Conservation (phyloP, 2,113 vertebrate genomes). For the Vireo altiloquus region DNA sequence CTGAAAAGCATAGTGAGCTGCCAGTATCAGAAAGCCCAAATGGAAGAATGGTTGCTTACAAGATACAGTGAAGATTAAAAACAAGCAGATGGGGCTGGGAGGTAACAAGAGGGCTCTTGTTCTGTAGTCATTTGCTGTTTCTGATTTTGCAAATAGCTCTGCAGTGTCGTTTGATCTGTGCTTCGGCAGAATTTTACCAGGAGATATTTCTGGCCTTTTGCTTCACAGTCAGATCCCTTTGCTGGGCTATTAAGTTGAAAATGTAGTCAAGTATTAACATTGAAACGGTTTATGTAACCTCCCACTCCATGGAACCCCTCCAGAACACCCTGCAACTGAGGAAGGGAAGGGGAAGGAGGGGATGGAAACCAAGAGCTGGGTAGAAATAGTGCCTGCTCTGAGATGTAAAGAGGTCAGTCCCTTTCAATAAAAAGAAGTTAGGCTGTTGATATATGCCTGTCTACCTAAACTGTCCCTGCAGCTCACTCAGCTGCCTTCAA, state of each 20-base stretch:
- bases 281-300: constrained; percentile 29
- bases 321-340: background rate
- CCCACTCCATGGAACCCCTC: background rate
- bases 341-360: background rate
- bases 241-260: constrained; percentile 48
- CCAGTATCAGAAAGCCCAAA: background rate
- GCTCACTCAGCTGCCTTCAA: background rate
- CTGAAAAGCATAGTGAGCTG: background rate
- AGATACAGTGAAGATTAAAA: constrained; percentile 36
- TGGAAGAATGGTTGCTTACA: constrained; percentile 17
- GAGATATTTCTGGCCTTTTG: constrained; percentile 62
- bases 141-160: constrained; percentile 33
- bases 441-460: background rate
- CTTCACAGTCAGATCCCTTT: constrained; percentile 44
- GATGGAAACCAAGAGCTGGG: background rate
- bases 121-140: constrained; percentile 17
- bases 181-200: constrained; percentile 48
- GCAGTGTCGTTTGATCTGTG: background rate
- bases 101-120: background rate
- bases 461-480: background rate
- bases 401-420: constrained; percentile 2
- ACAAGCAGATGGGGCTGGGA: background rate
- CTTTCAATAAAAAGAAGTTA: background rate
- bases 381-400: background rate
- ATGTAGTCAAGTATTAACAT: constrained; percentile 60